Evolutionary conservation across 2,797 vertebrate species (phyloP), one percentile per base, ranked within the genome.

Genomic region (Rhinichthys osculus): DNA sequence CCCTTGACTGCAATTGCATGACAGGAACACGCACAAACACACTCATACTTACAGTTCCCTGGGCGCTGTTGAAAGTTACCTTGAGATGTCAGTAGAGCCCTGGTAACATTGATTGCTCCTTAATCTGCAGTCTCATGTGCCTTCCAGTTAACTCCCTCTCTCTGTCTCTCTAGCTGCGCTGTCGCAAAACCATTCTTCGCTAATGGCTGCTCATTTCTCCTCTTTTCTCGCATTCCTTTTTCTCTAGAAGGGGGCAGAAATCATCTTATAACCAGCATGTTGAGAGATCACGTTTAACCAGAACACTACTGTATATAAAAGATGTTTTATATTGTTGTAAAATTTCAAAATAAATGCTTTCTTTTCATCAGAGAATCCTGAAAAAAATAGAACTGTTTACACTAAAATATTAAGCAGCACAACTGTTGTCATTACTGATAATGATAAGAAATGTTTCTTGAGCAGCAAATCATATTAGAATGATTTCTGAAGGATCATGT

Each of bases 61-160:
- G 66, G 33, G 70, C 57, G 1, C 23, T 21, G 16, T 59, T 64
- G 79, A 83, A 70, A 67, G 67, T 86, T 91, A 90, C 91, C 92
- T 92, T 89, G 91, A 93, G 90, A 91, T 92, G 92, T 92, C 90
- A 91, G 90, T 84, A 77, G 81, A 91, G 85, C 78, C 27, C 62
- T 74, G 89, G 88, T 86, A 82, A 83, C 91, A 93, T 93, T 91
- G 90, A 93, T 93, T 91, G 92, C 89, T 88, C 76, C 90, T 90
- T 93, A 92, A 94, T 93, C 89, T 90, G 70, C 86, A 64, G 85
- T 64, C 88, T 91, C 47, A 77, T 30, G 83, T 84, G 89, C 27
- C 5, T 40, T 72, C 81, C 57, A 54, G 70, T 30, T 76, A 52
- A 16, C 47, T 67, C n/a, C 44, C 42, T 81, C 23, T 7, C 23